Evolutionary conservation across 2,113 vertebrate genomes (phyloP), one percentile per base, ranked within the genome.

Genomic region (Thryonomys swinderianus): DNA sequence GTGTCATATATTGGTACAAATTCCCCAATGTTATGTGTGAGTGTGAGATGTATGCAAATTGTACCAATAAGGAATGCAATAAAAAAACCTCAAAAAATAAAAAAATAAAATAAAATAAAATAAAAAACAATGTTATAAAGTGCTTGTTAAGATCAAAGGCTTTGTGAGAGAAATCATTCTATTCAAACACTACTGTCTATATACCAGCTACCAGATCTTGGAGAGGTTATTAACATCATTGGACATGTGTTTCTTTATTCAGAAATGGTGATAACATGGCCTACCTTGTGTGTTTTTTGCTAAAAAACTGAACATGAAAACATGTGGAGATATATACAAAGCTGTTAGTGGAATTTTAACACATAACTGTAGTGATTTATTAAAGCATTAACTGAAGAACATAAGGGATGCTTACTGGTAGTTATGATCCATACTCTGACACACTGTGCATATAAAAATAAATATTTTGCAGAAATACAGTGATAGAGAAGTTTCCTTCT

Each of bases 61-160:
- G n/a, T n/a, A n/a, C n/a, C n/a, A n/a, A n/a, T n/a, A n/a, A n/a
- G n/a, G n/a, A n/a, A n/a, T n/a, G n/a, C n/a, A n/a, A n/a, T n/a
- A n/a, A n/a, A n/a, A n/a, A n/a, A n/a, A n/a, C n/a, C n/a, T n/a
- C n/a, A n/a, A n/a, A n/a, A n/a, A n/a, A n/a, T n/a, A n/a, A n/a
- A n/a, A n/a, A n/a, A n/a, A n/a, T n/a, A n/a, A n/a, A n/a, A n/a
- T n/a, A n/a, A n/a, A n/a, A n/a, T n/a, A n/a, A n/a, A n/a, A n/a
- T n/a, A n/a, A n/a, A n/a, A n/a, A n/a, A 3, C 18, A 85, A n/a
- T 92, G 10, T 79, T 73, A 42, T 55, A n/a, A 0, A 69, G 18
- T 69, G 16, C 16, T 96, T 94, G 83, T 82, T 64, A 89, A 94
- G 25, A 97, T 69, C 16, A 55, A 95, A 93, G 64, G 27, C 32